These are phyloP conservation scores for Melanaphis sacchari DNA, from an alignment of 1,140 invertebrate genomes.

Conservation along the genomic window DNA sequence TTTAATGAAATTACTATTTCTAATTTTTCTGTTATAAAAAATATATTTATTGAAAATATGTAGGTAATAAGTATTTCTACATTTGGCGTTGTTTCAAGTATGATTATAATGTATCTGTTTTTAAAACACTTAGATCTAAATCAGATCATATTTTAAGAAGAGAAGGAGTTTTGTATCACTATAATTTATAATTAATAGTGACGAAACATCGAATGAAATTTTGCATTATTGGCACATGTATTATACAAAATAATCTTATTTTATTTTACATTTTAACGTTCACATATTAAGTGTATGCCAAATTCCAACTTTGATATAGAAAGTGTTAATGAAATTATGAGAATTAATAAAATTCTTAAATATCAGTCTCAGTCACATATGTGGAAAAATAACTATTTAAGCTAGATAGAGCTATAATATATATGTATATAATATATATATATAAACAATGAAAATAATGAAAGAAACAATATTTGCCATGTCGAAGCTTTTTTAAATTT, in stretches of 20 bases:
- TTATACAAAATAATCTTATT: background rate
- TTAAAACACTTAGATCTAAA: conserved; percentile 3
- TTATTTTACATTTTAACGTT: background rate
- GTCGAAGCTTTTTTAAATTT: too few species aligned
- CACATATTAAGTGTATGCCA: background rate
- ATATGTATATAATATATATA: too few species aligned
- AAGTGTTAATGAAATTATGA: background rate
- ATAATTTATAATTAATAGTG: background rate
- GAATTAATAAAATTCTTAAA: background rate
- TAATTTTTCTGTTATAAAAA: background rate
- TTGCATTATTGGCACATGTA: background rate
- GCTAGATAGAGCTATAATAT: too few species aligned
- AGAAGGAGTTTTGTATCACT: background rate
- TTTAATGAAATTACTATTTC: background rate
- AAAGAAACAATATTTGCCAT: too few species aligned
- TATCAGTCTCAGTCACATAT: background rate
- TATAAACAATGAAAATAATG: too few species aligned
- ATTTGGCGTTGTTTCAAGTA: background rate
- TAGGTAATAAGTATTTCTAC: background rate
- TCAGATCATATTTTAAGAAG: background rate
- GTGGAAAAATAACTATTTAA: background rate
- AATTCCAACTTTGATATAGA: background rate
- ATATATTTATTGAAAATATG: background rate
- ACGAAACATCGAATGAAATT: background rate
- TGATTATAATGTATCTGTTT: background rate